Conservation (phyloP, 2,797 vertebrate species). For the Muraenolepis orangiensis region DNA sequence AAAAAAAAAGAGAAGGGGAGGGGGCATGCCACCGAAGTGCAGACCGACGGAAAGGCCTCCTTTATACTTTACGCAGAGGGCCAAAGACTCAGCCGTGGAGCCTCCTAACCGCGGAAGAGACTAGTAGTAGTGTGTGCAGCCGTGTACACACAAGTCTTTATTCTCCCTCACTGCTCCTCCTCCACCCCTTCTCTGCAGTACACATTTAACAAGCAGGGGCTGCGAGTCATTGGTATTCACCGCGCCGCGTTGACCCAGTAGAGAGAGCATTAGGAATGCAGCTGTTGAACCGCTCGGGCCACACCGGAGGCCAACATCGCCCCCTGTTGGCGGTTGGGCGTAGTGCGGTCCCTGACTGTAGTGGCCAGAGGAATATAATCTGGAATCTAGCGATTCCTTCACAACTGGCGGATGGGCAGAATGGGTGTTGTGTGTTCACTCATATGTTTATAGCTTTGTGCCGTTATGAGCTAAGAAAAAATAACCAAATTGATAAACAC, state of each 20-base stretch:
- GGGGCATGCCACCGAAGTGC: neutral
- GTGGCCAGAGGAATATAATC: neutral
- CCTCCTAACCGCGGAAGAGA: conserved; percentile 1
- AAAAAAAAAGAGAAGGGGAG: neutral
- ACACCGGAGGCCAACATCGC: conserved; percentile 49
- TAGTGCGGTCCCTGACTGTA: conserved; percentile 11
- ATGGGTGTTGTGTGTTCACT: too few species aligned
- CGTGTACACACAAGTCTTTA: conserved; percentile 22
- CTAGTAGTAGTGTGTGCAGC: conserved; percentile 19
- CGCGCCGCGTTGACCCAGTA: conserved; percentile 47
- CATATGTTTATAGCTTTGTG: too few species aligned
- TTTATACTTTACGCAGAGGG: too few species aligned
- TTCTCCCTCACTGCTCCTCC: neutral
- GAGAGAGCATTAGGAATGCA: conserved; percentile 52
- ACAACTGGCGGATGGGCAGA: too few species aligned
- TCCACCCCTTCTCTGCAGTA: conserved; percentile 24
- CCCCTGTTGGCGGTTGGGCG: conserved; percentile 57
- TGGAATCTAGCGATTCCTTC: neutral
- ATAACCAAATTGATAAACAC: neutral
- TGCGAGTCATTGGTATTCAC: conserved; percentile 37
- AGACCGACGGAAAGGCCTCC: too few species aligned
- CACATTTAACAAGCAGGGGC: conserved; percentile 45
- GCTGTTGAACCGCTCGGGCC: conserved; percentile 29
- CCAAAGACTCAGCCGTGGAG: neutral
- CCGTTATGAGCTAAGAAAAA: too few species aligned